Conservation (phyloP, 2,888 invertebrate genomes). For the Conomelus anceps region DNA sequence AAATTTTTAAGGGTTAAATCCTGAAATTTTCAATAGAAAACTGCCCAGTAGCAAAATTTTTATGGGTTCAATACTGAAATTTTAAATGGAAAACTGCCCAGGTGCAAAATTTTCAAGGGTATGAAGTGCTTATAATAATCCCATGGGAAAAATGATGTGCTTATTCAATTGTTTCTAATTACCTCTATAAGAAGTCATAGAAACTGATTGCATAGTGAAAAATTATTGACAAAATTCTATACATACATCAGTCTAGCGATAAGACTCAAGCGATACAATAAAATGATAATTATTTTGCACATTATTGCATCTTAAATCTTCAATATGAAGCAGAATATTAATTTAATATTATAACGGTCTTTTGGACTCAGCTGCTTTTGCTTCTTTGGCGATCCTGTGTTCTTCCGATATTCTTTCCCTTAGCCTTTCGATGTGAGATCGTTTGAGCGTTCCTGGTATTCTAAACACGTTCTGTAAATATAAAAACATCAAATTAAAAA, state of each 20-base stretch:
- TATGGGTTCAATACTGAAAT: too few species aligned
- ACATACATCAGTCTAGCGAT: not conserved
- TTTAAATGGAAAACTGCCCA: too few species aligned
- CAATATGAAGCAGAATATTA: not conserved
- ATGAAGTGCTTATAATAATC: too few species aligned
- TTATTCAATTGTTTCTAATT: too few species aligned
- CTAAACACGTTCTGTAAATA: constrained; percentile 70
- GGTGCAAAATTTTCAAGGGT: too few species aligned
- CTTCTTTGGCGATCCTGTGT: constrained; percentile 30
- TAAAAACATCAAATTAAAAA: constrained; percentile 19
- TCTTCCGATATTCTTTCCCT: constrained; percentile 52
- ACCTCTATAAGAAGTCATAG: too few species aligned
- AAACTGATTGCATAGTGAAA: too few species aligned
- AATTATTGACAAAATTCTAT: not conserved
- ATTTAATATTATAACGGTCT: not conserved
- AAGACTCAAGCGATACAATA: not conserved
- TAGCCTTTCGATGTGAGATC: constrained; percentile 56
- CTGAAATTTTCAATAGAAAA: too few species aligned
- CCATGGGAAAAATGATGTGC: too few species aligned
- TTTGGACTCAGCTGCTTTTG: not conserved
- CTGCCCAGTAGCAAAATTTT: too few species aligned
- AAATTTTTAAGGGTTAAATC: too few species aligned
- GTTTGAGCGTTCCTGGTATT: constrained; percentile 69
- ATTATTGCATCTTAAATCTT: not conserved
- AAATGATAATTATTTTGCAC: not conserved